A percentile compares a stretch with the other conserved stretches of the same genome.
Conservation (phyloP, 2,797 vertebrate genomes). For the Zalophus californianus region DNA sequence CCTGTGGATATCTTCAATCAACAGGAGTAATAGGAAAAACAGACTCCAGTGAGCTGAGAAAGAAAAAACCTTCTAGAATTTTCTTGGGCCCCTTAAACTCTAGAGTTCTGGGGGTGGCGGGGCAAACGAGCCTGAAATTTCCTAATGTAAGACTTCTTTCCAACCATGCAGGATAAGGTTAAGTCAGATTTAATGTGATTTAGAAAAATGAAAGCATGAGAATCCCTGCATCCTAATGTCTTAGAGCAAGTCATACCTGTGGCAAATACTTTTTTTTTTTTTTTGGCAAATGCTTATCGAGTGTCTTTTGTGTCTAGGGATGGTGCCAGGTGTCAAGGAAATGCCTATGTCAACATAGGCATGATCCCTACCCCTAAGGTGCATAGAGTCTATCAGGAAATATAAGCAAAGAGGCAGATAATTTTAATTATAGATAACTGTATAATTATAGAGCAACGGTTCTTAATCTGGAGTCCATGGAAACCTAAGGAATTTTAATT, state of each 20-base stretch:
- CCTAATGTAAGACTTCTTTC: background rate
- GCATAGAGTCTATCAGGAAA: background rate
- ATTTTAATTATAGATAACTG: background rate
- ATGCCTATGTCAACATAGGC: background rate
- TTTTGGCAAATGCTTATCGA: background rate
- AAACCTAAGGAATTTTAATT: background rate
- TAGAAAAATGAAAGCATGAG: constrained; percentile 43
- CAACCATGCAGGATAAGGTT: background rate
- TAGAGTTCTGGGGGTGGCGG: background rate
- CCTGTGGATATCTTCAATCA: background rate
- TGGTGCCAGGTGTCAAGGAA: background rate
- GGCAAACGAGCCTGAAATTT: background rate
- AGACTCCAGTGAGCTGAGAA: background rate
- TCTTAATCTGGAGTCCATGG: background rate
- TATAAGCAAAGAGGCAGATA: background rate
- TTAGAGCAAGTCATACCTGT: background rate
- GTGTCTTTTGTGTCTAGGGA: background rate
- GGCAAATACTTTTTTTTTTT: background rate
- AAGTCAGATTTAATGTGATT: constrained; percentile 17
- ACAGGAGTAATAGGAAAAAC: background rate
- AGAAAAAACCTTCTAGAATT: constrained; percentile 24
- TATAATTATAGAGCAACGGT: background rate
- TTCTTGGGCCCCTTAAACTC: background rate
- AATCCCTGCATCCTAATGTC: background rate
- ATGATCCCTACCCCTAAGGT: background rate